Evolutionary conservation across 2,113 vertebrate genomes (phyloP).

Genomic region (Nerophis ophidion): DNA sequence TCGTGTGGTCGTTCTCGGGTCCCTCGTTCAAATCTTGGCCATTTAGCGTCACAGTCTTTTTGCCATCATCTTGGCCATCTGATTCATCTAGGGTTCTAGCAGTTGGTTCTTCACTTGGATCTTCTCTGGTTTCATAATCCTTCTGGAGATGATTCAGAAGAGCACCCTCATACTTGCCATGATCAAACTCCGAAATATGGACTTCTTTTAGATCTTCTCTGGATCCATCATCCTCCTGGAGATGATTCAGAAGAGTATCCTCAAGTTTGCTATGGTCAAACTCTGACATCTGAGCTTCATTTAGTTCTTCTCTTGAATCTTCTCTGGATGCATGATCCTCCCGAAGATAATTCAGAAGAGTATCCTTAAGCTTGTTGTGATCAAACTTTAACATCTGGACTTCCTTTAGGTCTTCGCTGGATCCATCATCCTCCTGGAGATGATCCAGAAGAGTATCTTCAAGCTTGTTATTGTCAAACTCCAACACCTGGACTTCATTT

Average conservation of each 20-base stretch:
- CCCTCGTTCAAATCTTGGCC: conserved; percentile 2
- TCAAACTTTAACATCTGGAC: background rate
- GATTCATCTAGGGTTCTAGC: background rate
- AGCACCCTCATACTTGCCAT: conserved; percentile 10
- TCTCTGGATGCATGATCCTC: conserved; percentile 8
- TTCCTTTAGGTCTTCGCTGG: conserved; percentile 22
- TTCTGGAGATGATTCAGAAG: background rate
- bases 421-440: conserved; percentile 8
- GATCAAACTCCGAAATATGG: conserved; percentile 2
- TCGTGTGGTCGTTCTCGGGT: conserved; percentile 25
- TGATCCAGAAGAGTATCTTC: conserved; percentile 16
- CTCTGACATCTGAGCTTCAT: background rate
- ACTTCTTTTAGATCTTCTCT: conserved; percentile 18
- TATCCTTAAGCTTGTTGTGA: background rate
- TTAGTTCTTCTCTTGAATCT: conserved; percentile 4
- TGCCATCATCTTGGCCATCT: background rate
- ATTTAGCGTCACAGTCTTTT: background rate
- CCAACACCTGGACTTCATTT: too few species aligned
- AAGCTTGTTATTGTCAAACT: too few species aligned
- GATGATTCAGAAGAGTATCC: conserved; percentile 19
- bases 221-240: conserved; percentile 5
- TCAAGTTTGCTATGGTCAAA: too few species aligned
- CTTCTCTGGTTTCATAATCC: background rate
- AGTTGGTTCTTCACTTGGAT: conserved; percentile 7
- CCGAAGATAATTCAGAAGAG: conserved; percentile 26